Evolutionary conservation across 1,140 invertebrate species (phyloP), one percentile per base, ranked within the genome.

Genomic region (Epicauta chinensis): DNA sequence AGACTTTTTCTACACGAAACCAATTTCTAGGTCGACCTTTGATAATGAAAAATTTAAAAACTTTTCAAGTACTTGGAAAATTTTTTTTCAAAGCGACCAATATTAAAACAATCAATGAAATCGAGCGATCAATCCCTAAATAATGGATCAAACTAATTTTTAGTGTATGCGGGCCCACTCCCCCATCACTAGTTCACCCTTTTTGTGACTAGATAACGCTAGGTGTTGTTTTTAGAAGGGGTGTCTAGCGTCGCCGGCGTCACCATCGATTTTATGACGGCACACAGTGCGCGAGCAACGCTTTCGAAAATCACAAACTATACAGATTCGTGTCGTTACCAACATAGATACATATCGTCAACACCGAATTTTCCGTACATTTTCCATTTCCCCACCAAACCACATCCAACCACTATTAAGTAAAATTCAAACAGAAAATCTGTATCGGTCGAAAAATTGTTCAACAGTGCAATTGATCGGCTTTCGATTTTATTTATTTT

Each of bases 241-340:
- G 40, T 31, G 51, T 39, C 34, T 38, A 36, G 35, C 48, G 53
- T 47, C 55, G 58, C 55, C 52, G 48, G 34, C 57, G 52, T 39
- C 51, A 50, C 16, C 50, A 63, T 63, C 61, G 61, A 63, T 63
- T 59, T 58, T 54, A 34, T 41, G 23, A 54, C 23, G 39, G 17
- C 39, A 45, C 48, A 46, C 23, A 16, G 53, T 59, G 61, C 61
- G 51, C 51, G 58, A 51, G 50, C 38, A 49, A 48, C 42, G 39
- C 51, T 44, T 51, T 56, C 42, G 23, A 56, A 62, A 58, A 61
- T 58, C 51, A 52, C 53, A 59, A 59, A 58, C 55, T 62, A 56
- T 14, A 47, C 56, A 58, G 59, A 58, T 53, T 59, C 58, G 49
- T 48, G 30, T 54, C 16, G 38, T 54, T 54, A 54, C 45, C 14